Base-by-base conservation (phyloP, 2,888 invertebrate genomes). In the Drosophila pegasa region DNA sequence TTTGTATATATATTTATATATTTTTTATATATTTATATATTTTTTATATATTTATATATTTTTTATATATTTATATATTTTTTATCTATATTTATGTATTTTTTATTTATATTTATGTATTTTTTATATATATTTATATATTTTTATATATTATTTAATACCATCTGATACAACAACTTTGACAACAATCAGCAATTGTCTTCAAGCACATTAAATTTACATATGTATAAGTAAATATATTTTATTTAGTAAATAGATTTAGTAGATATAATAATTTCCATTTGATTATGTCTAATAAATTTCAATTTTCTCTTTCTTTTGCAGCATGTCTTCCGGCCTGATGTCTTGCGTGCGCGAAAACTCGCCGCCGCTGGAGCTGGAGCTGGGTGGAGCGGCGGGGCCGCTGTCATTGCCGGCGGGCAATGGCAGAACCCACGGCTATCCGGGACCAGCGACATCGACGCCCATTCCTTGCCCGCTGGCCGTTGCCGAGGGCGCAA, bases 271-370 rank as follows among this genome's bases (percentile, higher is more conserved):
- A 41, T 4, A 27, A 43, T n/a, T 2, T 27, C 22, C 0, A 22
- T n/a, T 10, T n/a, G 2, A 45, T 50, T 33, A 10, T 20, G 3
- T 12, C 8, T 20, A 47, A 31, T 20, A 48, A 14, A 14, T 18
- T n/a, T 48, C 0, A 5, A 2, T 25, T 51, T 25, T 16, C 10
- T 50, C 9, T n/a, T 35, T 56, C 20, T 37, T 87, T 88, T 1
- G n/a, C 78, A 92, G 92, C 78, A 92, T 92, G 92, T 92, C 92
- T 74, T 90, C 91, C 74, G 91, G 92, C 66, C 74, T 92, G 75
- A 92, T 92, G 92, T 92, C 92, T 65, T 92, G 92, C 83, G 92
- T 92, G 78, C 89, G 92, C 68, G 92, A 92, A 77, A 92, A 92
- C 67, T 92, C 92, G 60, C 92, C 92, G 60, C 92, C 92, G 40